Percentiles rank a stretch among this genome's conserved stretches.
phyloP scores from a whole-genome alignment of 1,140 invertebrate genomes.

The Samia ricini region DNA sequence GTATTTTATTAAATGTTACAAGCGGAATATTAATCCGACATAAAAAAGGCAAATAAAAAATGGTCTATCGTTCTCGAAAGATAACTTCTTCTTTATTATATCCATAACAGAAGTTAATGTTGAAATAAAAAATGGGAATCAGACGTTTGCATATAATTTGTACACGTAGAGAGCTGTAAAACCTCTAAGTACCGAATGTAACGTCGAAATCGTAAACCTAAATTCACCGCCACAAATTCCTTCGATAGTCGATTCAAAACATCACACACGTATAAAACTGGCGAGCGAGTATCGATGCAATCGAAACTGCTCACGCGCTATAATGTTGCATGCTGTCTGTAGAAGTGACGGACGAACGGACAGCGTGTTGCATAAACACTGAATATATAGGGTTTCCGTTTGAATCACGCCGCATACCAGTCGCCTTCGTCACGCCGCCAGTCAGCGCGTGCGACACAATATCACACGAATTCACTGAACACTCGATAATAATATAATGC shows the following conservation, averaged over 20 bases:
- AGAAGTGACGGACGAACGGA: conserved; percentile 52
- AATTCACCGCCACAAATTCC: neutral
- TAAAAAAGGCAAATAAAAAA: neutral
- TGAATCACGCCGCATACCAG: conserved; percentile 73
- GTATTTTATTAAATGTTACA: conserved; percentile 30
- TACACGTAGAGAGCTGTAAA: neutral
- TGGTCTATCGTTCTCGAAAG: neutral
- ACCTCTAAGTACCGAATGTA: neutral
- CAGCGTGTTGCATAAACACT: conserved; percentile 65
- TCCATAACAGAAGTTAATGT: neutral
- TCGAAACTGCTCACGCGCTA: conserved; percentile 5
- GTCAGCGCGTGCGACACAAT: conserved; percentile 58
- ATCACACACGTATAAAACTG: neutral
- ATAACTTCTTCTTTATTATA: neutral
- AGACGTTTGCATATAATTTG: neutral
- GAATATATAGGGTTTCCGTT: conserved; percentile 70
- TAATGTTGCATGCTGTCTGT: conserved; percentile 40
- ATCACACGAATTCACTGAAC: conserved; percentile 52
- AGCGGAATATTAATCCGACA: conserved; percentile 26
- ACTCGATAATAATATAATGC: conserved; percentile 32
- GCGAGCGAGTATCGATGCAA: conserved; percentile 8
- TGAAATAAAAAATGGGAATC: neutral
- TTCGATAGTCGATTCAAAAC: neutral
- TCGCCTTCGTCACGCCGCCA: conserved; percentile 60
- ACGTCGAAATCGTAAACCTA: neutral